A percentile compares a stretch with the other conserved stretches of the same genome.
phyloP scores from a whole-genome alignment of 2,113 vertebrate genomes.

The Pseudois nayaur region DNA sequence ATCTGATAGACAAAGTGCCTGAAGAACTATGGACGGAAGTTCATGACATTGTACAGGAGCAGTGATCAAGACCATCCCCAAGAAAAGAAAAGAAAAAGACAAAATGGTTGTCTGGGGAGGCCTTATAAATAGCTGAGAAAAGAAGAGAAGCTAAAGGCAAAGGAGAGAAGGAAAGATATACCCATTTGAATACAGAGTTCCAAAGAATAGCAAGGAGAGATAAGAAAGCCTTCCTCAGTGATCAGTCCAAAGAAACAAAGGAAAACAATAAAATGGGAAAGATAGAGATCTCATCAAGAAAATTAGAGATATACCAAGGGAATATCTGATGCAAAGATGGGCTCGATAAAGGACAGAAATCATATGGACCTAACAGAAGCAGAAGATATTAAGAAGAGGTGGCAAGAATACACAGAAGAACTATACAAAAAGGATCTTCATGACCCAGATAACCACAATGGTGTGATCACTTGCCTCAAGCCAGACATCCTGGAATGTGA shows the following conservation, averaged over 20 bases:
- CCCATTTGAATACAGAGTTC: neutral
- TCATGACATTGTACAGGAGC: neutral
- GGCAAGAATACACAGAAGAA: neutral
- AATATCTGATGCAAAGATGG: neutral
- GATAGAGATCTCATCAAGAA: neutral
- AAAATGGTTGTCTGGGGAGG: neutral
- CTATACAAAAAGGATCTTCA: neutral
- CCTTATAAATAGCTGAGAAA: neutral
- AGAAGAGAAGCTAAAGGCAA: neutral
- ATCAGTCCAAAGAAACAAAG: neutral
- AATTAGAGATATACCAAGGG: neutral
- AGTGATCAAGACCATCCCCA: neutral
- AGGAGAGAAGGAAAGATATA: neutral
- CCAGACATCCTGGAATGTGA: neutral
- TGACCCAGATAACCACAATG: neutral
- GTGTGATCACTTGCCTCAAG: neutral
- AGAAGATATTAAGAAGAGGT: neutral
- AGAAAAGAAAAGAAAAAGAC: neutral
- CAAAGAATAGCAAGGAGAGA: neutral
- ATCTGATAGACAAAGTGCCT: neutral
- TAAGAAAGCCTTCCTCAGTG: neutral
- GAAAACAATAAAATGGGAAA: neutral
- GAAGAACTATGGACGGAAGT: neutral
- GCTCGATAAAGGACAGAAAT: neutral
- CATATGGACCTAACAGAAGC: neutral